Evolutionary conservation across 2,797 vertebrate species (phyloP), one percentile per base, ranked within the genome.

Genomic region (Apogon talboti): DNA sequence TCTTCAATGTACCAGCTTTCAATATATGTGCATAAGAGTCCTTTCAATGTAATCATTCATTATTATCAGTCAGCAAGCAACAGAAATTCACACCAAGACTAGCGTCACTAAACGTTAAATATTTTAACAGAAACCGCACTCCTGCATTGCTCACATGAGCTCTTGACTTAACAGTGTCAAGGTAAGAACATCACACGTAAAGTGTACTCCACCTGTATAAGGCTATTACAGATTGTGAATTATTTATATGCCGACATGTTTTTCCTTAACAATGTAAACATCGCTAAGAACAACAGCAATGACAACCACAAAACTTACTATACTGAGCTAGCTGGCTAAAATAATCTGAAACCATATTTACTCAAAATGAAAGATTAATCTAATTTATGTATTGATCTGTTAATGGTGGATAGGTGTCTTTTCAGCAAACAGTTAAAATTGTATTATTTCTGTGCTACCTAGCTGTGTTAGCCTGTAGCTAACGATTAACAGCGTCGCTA

Each of bases 91-190:
- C 45, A 60, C 38, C 30, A 45, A 11, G 38, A 43, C 67, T 42
- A 67, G 19, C 52, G 54, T 66, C 66, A 64, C 38, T 48, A 12
- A 78, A 66, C 11, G 40, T 24, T 81, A 24, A 89, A 87, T 84
- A 85, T 88, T 90, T 89, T 9, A 89, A 37, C 66, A 81, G 68
- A 45, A 64, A 66, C 55, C 45, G 50, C 59, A 82, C 53, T 35
- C 16, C n/a, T 40, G 38, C 16, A 43, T 11, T 46, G 24, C 42
- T 74, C 69, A 76, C 71, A 64, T 9, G 30, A 58, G 40, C 8
- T 0, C 15, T 14, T 28, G 14, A 24, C 15, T 55, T 2, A 65
- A 15, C 7, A 35, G 18, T 16, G 46, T 56, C 38, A 55, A 43
- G 14, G 9, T 10, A 60, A 45, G 2, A 28, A 66, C 38, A 45